Conservation (phyloP, 1,140 invertebrate genomes). For the Pseudomyrmex pallidus region DNA sequence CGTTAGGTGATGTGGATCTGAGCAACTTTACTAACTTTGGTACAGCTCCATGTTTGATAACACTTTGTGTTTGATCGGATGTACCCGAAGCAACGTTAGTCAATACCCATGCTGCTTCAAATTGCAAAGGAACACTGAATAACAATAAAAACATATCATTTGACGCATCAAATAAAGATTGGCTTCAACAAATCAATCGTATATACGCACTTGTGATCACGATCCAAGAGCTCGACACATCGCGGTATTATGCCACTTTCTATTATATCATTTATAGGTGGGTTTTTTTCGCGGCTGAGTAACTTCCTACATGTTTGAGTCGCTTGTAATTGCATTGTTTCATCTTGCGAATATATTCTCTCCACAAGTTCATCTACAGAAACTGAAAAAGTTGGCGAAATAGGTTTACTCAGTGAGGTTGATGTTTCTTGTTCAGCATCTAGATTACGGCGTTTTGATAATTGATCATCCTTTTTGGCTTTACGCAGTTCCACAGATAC, state of each 20-base stretch:
- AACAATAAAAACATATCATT: constrained; percentile 31
- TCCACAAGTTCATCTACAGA: constrained; percentile 88
- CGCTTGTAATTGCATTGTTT: constrained; percentile 87
- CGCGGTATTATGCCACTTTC: constrained; percentile 93
- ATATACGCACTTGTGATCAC: constrained; percentile 88
- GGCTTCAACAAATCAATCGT: background rate
- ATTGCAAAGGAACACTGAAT: constrained; percentile 94
- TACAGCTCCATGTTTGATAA: constrained; percentile 94
- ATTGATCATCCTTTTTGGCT: constrained; percentile 96
- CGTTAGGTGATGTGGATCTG: constrained; percentile 89
- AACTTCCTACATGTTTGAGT: constrained; percentile 94
- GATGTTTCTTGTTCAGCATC: constrained; percentile 84
- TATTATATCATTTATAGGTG: constrained; percentile 97
- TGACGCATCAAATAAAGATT: background rate
- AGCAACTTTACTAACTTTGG: constrained; percentile 93
- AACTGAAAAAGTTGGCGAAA: constrained; percentile 82
- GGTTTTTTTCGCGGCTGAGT: constrained; percentile 95
- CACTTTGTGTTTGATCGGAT: constrained; percentile 94
- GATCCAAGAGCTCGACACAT: constrained; percentile 91
- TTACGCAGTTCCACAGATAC: constrained; percentile 96
- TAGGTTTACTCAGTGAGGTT: constrained; percentile 86
- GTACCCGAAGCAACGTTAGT: constrained; percentile 99
- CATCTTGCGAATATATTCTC: constrained; percentile 88
- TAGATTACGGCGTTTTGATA: constrained; percentile 97
- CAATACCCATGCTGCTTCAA: constrained; percentile 99